A percentile compares a stretch with the other conserved stretches of the same genome.
Evolutionary conservation across 37 sponge, comb jelly and placozoan species (phyloP).

Genomic region (Spongilla lacustris): DNA sequence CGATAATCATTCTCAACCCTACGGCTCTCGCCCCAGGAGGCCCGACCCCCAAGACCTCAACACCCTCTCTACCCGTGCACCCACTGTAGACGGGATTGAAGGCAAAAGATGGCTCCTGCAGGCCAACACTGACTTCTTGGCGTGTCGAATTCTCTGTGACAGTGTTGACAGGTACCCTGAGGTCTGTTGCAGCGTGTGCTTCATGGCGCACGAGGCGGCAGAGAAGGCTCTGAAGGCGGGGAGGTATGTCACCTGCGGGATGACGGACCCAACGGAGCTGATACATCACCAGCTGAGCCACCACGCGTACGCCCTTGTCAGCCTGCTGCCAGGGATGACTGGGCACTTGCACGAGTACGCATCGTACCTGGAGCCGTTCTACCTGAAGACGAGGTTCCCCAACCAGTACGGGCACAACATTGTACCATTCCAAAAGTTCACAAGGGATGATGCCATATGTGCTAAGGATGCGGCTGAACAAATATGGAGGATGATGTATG

Average conservation of each 20-base stretch:
- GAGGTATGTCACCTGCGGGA: background rate
- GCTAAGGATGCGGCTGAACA: background rate
- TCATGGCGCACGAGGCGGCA: background rate
- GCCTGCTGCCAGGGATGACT: background rate
- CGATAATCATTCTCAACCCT: too few species aligned
- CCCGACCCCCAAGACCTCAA: background rate
- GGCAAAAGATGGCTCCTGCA: background rate
- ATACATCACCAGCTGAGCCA: background rate
- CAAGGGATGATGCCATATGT: background rate
- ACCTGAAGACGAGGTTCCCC: slow-evolving; percentile 23
- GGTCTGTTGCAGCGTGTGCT: background rate
- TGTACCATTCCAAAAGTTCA: slow-evolving; percentile 14
- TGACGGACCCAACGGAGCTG: background rate
- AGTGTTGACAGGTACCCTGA: background rate
- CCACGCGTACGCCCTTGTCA: background rate
- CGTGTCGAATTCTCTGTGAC: background rate
- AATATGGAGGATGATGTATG: background rate
- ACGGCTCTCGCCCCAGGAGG: too few species aligned
- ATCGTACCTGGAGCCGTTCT: slow-evolving; percentile 3
- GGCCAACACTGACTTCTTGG: background rate
- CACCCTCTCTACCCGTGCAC: background rate
- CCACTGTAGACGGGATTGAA: background rate
- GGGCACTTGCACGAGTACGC: background rate
- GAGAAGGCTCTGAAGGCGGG: background rate
- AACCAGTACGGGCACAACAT: background rate